Base-by-base conservation (phyloP, 2,797 vertebrate species). In the Gymnopithys bicolor region DNA sequence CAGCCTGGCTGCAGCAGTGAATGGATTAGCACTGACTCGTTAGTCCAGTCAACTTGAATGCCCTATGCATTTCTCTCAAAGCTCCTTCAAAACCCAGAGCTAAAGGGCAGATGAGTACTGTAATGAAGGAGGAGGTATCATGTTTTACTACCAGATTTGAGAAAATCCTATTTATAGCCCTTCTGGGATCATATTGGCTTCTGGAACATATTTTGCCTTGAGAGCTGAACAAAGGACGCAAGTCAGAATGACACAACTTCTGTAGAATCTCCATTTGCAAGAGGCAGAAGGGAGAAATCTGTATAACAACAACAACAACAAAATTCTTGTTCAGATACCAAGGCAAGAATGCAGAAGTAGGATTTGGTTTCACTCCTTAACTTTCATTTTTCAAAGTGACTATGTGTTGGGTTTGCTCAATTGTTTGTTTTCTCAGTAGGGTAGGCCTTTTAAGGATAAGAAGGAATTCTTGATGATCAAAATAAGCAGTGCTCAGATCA, bases 111-210 rank as follows among this genome's bases (percentile, higher is more conserved):
- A 70, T 55, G 58, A 92, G 23, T 37, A 23, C 28, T 69, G 17
- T 16, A 85, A 71, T n/a, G 35, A 81, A 87, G 81, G 58, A 24
- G 55, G 62, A 77, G 59, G n/a, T 66, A 59, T 69, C 9, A 5
- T 59, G 27, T 91, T 93, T 91, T 89, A 41, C 78, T 71, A 89
- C 13, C 43, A 81, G 71, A 62, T 92, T 89, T 66, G 58, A 87
- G 84, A 77, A 89, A 95, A 53, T 43, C 46, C 53, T 74, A 4
- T 75, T 89, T 39, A 56, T 33, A 71, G 68, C 19, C 49, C 90
- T 87, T 84, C 63, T 90, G 82, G 71, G 89, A 89, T 32, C 10
- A 3, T 32, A 58, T 14, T 68, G 35, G 8, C 66, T 90, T 92
- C 82, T 89, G 78, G 77, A 93, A 69, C 24, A 18, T 52, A 53